Percentiles rank a stretch among this genome's conserved stretches.
Evolutionary conservation across 2,888 invertebrate species (phyloP).

Genomic region (Chloromyia formosa): DNA sequence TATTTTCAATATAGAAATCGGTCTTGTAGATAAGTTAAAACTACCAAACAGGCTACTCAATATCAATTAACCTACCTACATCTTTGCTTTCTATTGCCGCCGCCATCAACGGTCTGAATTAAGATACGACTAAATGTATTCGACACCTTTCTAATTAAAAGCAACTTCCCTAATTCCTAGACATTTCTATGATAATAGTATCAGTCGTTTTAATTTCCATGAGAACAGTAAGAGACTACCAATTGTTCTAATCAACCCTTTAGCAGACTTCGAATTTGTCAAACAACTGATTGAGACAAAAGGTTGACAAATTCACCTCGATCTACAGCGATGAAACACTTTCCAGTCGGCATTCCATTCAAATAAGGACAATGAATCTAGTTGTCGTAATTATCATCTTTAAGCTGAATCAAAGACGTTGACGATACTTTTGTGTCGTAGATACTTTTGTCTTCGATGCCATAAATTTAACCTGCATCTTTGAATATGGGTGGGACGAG

Average conservation of each 20-base stretch:
- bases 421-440: slow-evolving; percentile 1
- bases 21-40: too few species aligned
- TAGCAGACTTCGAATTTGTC: slow-evolving; percentile 35
- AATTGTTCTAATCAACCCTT: slow-evolving; percentile 40
- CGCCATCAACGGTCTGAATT: too few species aligned
- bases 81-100: too few species aligned
- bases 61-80: too few species aligned
- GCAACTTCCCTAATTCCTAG: background rate
- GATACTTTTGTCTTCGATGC: background rate
- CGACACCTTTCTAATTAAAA: slow-evolving; percentile 43
- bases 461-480: slow-evolving; percentile 4
- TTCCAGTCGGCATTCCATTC: slow-evolving; percentile 38
- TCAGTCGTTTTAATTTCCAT: background rate
- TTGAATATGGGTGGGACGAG: slow-evolving; percentile 12
- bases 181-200: slow-evolving; percentile 11
- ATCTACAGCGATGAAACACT: slow-evolving; percentile 11
- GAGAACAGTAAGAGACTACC: background rate
- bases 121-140: background rate
- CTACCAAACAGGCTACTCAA: too few species aligned
- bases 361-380: slow-evolving; percentile 29
- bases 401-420: background rate
- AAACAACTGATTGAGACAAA: slow-evolving; percentile 24
- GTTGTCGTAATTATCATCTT: slow-evolving; percentile 21
- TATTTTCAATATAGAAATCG: too few species aligned
- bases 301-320: slow-evolving; percentile 31